Base-by-base conservation (phyloP, 2,113 vertebrate genomes). In the Percina caprodes region DNA sequence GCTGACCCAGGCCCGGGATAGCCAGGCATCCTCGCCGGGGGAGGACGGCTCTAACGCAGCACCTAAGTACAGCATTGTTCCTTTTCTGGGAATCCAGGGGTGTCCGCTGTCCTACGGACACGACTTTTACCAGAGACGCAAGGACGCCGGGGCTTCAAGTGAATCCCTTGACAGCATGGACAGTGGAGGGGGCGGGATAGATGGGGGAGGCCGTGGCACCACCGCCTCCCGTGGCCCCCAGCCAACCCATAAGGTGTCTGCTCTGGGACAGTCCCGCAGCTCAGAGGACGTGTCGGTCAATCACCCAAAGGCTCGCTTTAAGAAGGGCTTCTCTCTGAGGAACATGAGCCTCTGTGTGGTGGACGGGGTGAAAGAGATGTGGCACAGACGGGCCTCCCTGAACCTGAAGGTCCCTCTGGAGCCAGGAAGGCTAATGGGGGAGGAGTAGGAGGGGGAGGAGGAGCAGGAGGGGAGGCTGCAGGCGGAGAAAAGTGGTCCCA, bases 341-440 rank as follows among this genome's bases (percentile, higher is more conserved):
- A 99, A 99, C 93, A 98, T 99, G 97, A 99, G 98, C 78, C 93
- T 99, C 81, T 98, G 98, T 0, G 97, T 99, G 88, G 97, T 98
- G 91, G 98, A 98, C 0, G 97, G 98, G 0, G 95, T 99, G 88
- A 97, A 97, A 74, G 98, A 99, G 93, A 97, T 99, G 95, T 99
- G 97, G 98, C 97, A 98, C 77, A 94, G 97, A 35, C 95, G 96
- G 35, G 94, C 97, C 30, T 97, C 97, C 97, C 97, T 0, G 97
- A 99, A 80, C 97, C 97, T 0, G 96, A 97, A 0, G 79, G 90
- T 45, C 86, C 89, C 18, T 61, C 85, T 1, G 91, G 71, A 19
- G 74, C 92, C 93, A 89, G 93, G 63, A 14, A 92, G 91, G 61
- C 92, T 66, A 2, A 89, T 26, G 0, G 95, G 68, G 86, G 89